Conservation (phyloP, 92 coral and sea anemone genomes). For the Epizoanthus rinbou region DNA sequence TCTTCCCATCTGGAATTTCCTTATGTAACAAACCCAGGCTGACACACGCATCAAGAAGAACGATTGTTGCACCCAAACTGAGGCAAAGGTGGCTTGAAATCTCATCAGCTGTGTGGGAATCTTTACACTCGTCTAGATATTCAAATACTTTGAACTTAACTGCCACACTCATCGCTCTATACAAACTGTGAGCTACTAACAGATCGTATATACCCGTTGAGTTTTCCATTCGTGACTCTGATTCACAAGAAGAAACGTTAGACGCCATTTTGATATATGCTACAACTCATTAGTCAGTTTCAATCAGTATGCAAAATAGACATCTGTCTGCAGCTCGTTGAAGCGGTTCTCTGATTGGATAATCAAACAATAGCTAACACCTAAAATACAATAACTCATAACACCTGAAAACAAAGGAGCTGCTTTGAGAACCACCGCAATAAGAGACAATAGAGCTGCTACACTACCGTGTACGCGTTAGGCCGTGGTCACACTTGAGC, state of each 20-base stretch:
- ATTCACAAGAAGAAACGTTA: slow-evolving; percentile 4
- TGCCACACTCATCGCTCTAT: not conserved
- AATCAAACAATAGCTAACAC: too few species aligned
- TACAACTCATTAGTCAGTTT: too few species aligned
- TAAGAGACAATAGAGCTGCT: too few species aligned
- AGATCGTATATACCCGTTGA: not conserved
- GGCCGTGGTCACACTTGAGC: too few species aligned
- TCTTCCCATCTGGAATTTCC: slow-evolving; percentile 3
- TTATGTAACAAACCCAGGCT: slow-evolving; percentile 13
- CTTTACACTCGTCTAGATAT: slow-evolving; percentile 9
- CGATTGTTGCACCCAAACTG: not conserved
- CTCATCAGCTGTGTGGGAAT: not conserved
- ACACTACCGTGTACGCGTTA: too few species aligned
- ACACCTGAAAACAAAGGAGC: too few species aligned
- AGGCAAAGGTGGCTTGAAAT: slow-evolving; percentile 8
- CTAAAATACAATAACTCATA: too few species aligned
- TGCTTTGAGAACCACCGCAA: too few species aligned
- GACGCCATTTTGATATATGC: not conserved
- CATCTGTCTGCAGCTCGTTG: too few species aligned
- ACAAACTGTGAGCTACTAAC: slow-evolving; percentile 1
- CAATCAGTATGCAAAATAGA: too few species aligned
- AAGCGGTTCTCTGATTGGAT: too few species aligned
- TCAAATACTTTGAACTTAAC: not conserved
- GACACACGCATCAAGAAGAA: slow-evolving; percentile 1
- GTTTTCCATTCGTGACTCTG: not conserved